phyloP scores from a whole-genome alignment of 2,797 vertebrate genomes.

The Pipistrellus pygmaeus region DNA sequence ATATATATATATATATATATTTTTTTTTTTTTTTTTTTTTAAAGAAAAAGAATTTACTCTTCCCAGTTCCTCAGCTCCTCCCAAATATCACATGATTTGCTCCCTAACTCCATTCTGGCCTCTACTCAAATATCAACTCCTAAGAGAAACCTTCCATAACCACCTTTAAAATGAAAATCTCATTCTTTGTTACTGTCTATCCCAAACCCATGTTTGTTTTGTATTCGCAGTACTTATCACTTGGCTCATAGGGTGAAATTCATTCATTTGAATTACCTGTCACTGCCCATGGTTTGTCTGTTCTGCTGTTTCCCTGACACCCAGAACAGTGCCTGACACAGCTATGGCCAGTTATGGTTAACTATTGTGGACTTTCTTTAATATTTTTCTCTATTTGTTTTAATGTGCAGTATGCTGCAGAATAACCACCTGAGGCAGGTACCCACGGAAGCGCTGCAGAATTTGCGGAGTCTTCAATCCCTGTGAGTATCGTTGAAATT shows the following conservation, averaged over 20 bases:
- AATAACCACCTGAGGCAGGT: slow-evolving; percentile 95
- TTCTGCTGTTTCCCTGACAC: neutral
- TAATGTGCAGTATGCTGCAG: slow-evolving; percentile 94
- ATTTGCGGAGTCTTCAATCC: slow-evolving; percentile 93
- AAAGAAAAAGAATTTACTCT: neutral
- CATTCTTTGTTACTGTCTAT: neutral
- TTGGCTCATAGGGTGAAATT: neutral
- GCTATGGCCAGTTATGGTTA: neutral
- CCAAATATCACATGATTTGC: neutral
- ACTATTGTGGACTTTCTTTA: slow-evolving; percentile 18
- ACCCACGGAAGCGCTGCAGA: slow-evolving; percentile 93
- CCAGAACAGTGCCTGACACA: neutral
- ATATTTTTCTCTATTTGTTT: slow-evolving; percentile 77
- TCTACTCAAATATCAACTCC: neutral
- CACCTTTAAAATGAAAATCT: slow-evolving; percentile 46
- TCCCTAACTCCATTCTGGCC: neutral
- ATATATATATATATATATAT: no score
- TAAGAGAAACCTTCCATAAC: neutral
- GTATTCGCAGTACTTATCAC: neutral
- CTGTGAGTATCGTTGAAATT: slow-evolving; percentile 90
- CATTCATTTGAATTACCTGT: slow-evolving; percentile 8
- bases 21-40: no score
- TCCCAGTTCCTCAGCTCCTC: neutral
- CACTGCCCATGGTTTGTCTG: neutral
- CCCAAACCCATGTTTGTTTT: neutral